These are phyloP conservation scores for Mamestra brassicae DNA, from an alignment of 2,888 invertebrate species.

Conservation along the genomic window DNA sequence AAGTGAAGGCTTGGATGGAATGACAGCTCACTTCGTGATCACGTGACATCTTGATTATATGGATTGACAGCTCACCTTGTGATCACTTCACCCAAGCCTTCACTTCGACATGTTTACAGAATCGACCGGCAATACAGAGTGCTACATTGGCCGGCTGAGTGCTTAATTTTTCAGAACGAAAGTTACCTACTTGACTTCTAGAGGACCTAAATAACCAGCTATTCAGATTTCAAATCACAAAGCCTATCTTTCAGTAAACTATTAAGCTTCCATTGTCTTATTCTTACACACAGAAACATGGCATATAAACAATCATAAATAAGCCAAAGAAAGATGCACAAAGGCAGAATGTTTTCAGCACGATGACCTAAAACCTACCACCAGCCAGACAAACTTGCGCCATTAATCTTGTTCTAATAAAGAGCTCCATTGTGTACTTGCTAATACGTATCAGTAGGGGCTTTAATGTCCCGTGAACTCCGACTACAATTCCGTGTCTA, in stretches of 20 bases:
- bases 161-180: no score
- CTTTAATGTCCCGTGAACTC: constrained; percentile 61
- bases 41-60: no score
- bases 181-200: no score
- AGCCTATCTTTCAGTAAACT: not conserved
- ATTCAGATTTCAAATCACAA: no score
- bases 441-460: constrained; percentile 61
- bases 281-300: not conserved
- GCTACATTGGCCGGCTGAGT: no score
- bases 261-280: not conserved
- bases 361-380: constrained; percentile 27
- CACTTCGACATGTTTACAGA: no score
- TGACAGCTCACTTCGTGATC: no score
- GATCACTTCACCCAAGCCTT: no score
- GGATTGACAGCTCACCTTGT: no score
- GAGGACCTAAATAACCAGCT: no score
- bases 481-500: constrained; percentile 52
- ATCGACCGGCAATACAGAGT: no score
- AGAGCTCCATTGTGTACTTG: constrained; percentile 59
- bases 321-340: constrained; percentile 24
- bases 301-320: constrained; percentile 7
- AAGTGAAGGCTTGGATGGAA: no score
- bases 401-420: constrained; percentile 65
- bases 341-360: constrained; percentile 7
- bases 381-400: constrained; percentile 43